Conservation (phyloP, 2,888 invertebrate species). For the Lacanobia oleracea region DNA sequence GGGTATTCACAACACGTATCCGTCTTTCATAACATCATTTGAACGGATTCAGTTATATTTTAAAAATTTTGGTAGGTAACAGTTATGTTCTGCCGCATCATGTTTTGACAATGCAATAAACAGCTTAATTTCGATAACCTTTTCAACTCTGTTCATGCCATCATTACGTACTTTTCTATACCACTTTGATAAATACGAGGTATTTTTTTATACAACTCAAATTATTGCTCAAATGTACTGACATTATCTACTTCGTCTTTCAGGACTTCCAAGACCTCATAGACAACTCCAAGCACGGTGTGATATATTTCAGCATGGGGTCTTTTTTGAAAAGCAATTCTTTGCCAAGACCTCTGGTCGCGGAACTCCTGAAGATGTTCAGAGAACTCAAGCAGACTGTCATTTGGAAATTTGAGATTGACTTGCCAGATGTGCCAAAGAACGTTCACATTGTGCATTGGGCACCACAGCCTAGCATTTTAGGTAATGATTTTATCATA, state of each 20-base stretch:
- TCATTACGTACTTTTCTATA: background rate
- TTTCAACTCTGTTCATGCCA: background rate
- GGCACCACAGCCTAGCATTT: conserved; percentile 83
- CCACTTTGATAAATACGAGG: too few species aligned
- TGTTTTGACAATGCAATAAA: background rate
- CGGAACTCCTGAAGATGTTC: conserved; percentile 74
- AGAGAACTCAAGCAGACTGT: conserved; percentile 78
- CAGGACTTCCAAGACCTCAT: conserved; percentile 82
- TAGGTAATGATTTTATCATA: conserved; percentile 68
- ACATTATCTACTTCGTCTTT: conserved; percentile 21
- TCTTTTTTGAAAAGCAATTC: conserved; percentile 75
- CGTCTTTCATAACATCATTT: background rate
- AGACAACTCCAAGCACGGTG: conserved; percentile 76
- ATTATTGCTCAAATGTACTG: background rate
- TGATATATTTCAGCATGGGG: conserved; percentile 83
- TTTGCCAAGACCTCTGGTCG: conserved; percentile 71
- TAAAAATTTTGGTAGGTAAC: background rate
- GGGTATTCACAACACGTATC: background rate
- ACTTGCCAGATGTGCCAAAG: conserved; percentile 72
- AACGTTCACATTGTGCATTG: conserved; percentile 81
- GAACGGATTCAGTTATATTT: too few species aligned
- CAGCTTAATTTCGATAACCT: conserved; percentile 15
- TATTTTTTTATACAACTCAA: background rate
- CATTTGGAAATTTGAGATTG: conserved; percentile 82
- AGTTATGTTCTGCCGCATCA: background rate